These are phyloP conservation scores for Volucella inanis DNA, from an alignment of 2,888 invertebrate genomes.

Conservation along the genomic window DNA sequence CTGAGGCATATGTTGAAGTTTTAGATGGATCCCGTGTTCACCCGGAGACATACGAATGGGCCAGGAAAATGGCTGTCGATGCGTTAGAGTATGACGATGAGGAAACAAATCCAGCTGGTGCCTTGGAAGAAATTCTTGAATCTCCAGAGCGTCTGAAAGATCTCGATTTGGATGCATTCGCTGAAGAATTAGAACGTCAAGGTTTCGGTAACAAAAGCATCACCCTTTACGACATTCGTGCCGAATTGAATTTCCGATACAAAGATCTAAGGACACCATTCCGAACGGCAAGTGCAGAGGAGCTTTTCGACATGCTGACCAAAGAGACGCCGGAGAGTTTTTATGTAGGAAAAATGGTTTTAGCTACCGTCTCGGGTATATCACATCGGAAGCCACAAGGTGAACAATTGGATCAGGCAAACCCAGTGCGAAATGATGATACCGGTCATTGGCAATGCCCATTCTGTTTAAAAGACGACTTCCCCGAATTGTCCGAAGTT, in stretches of 20 bases:
- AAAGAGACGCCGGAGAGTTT: constrained; percentile 98
- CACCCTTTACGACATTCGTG: constrained; percentile 97
- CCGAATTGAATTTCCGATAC: constrained; percentile 96
- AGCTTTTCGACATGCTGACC: constrained; percentile 96
- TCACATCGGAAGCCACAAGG: constrained; percentile 94
- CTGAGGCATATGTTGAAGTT: constrained; percentile 97
- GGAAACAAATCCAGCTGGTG: constrained; percentile 97
- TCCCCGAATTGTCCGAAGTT: constrained; percentile 97
- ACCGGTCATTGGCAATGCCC: constrained; percentile 99
- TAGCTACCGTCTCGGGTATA: constrained; percentile 91
- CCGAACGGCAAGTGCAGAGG: constrained; percentile 91
- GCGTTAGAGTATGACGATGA: constrained; percentile 99
- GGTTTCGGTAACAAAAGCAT: constrained; percentile 95
- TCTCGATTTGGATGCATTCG: constrained; percentile 98
- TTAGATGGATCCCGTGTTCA: constrained; percentile 98
- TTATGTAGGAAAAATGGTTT: constrained; percentile 93
- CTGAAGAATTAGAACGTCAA: constrained; percentile 97
- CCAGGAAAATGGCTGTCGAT: constrained; percentile 99
- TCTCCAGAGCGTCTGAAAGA: constrained; percentile 97
- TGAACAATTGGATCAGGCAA: constrained; percentile 97
- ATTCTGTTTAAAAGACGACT: constrained; percentile 97
- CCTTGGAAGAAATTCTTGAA: constrained; percentile 98
- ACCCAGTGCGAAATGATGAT: constrained; percentile 96
- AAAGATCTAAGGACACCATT: constrained; percentile 93
- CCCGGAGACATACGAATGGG: constrained; percentile 99